phyloP scores from a whole-genome alignment of 2,113 vertebrate genomes.

The Phaethornis superciliosus region DNA sequence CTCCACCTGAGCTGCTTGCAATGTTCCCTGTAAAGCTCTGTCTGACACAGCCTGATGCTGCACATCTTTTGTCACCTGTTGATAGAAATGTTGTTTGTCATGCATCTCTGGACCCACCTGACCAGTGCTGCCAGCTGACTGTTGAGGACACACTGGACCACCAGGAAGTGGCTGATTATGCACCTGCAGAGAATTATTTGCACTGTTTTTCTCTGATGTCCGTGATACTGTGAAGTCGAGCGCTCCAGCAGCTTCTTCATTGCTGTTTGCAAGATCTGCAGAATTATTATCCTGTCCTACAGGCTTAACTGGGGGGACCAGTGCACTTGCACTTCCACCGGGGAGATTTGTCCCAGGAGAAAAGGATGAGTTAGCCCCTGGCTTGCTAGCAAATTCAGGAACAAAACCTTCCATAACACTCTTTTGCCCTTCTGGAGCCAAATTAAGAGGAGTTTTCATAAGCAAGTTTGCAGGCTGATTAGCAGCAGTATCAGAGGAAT shows the following conservation, averaged over 20 bases:
- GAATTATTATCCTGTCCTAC: not conserved
- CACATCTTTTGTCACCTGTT: constrained; percentile 90
- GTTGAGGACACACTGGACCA: constrained; percentile 47
- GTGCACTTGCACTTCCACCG: not conserved
- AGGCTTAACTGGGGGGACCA: not conserved
- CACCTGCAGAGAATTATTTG: constrained; percentile 29
- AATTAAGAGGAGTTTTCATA: constrained; percentile 73
- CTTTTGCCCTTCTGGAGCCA: constrained; percentile 76
- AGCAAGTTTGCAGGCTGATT: constrained; percentile 50
- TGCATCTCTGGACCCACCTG: constrained; percentile 38
- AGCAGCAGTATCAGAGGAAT: constrained; percentile 57
- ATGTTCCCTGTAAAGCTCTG: constrained; percentile 40
- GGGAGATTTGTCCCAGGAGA: not conserved
- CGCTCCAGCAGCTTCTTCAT: constrained; percentile 61
- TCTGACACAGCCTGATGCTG: constrained; percentile 73
- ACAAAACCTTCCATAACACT: constrained; percentile 48
- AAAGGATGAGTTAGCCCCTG: constrained; percentile 34
- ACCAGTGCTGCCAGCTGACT: not conserved
- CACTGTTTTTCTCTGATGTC: constrained; percentile 66
- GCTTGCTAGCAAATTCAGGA: constrained; percentile 58
- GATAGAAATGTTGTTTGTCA: constrained; percentile 86
- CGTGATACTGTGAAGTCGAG: constrained; percentile 85
- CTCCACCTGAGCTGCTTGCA: not conserved
- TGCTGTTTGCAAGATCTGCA: not conserved
- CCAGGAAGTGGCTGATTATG: constrained; percentile 34